Evolutionary conservation across 2,113 vertebrate species (phyloP).

Genomic region (Stercorarius parasiticus): DNA sequence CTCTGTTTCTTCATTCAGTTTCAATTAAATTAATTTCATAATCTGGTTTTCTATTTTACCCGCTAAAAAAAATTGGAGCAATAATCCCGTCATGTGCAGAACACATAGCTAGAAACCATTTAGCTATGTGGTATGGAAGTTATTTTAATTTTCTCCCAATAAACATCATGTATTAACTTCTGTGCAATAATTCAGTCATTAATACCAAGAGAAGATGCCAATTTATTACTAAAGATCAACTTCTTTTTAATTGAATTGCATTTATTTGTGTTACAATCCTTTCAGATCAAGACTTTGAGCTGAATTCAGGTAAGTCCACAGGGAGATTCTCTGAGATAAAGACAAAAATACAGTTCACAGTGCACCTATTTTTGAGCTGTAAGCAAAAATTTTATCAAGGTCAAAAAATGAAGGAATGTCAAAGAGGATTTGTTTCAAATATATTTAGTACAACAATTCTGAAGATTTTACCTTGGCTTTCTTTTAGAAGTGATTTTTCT

Average conservation of each 20-base stretch:
- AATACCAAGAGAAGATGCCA: neutral
- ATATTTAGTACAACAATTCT: neutral
- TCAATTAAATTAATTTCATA: neutral
- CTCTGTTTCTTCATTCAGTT: neutral
- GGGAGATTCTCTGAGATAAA: neutral
- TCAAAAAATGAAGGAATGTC: neutral
- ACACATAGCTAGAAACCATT: neutral
- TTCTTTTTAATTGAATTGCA: neutral
- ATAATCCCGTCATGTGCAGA: neutral
- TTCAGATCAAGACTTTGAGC: neutral
- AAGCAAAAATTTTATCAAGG: neutral
- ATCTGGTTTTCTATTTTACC: neutral
- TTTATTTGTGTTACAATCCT: neutral
- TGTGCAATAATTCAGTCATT: neutral
- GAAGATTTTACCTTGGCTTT: neutral
- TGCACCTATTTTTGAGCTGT: neutral
- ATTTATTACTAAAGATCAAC: neutral
- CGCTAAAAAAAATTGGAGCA: neutral
- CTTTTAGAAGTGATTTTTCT: neutral
- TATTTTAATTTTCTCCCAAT: neutral
- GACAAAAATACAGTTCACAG: neutral
- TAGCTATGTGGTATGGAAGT: neutral
- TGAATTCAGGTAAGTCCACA: neutral
- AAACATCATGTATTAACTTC: neutral
- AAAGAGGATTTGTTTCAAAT: conserved; percentile 1